Evolutionary conservation across 2,888 invertebrate genomes (phyloP).

Genomic region (Troilus luridus): DNA sequence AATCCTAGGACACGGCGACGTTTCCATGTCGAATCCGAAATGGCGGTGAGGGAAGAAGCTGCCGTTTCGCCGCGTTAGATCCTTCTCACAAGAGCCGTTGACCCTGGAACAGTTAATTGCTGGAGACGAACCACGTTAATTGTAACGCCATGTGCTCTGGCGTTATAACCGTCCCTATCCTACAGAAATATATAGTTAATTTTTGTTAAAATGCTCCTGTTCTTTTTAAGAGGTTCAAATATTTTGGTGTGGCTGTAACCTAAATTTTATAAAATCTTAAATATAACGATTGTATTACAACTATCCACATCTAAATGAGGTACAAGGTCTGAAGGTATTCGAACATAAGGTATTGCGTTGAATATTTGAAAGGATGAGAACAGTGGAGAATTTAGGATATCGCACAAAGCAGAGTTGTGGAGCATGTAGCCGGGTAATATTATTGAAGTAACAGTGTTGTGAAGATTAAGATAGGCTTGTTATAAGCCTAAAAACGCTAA

Average conservation of each 20-base stretch:
- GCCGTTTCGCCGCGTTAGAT: conserved; percentile 44
- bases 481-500: too few species aligned
- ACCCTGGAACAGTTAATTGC: conserved; percentile 37
- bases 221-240: neutral
- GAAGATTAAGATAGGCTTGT: too few species aligned
- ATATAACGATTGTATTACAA: too few species aligned
- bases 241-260: neutral
- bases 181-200: neutral
- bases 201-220: neutral
- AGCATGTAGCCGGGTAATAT: too few species aligned
- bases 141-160: neutral
- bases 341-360: too few species aligned
- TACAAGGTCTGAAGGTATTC: too few species aligned
- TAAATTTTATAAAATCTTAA: too few species aligned
- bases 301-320: too few species aligned
- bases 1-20: neutral
- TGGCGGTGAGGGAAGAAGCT: conserved; percentile 43
- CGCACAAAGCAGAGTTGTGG: too few species aligned
- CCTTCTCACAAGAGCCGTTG: conserved; percentile 47
- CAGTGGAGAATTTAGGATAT: too few species aligned
- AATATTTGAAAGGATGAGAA: too few species aligned
- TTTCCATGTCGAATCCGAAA: conserved; percentile 57
- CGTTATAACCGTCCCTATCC: neutral
- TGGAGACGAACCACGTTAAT: conserved; percentile 41
- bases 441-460: too few species aligned